Base-by-base conservation (phyloP, 1,140 invertebrate genomes). In the Vanessa tameamea region DNA sequence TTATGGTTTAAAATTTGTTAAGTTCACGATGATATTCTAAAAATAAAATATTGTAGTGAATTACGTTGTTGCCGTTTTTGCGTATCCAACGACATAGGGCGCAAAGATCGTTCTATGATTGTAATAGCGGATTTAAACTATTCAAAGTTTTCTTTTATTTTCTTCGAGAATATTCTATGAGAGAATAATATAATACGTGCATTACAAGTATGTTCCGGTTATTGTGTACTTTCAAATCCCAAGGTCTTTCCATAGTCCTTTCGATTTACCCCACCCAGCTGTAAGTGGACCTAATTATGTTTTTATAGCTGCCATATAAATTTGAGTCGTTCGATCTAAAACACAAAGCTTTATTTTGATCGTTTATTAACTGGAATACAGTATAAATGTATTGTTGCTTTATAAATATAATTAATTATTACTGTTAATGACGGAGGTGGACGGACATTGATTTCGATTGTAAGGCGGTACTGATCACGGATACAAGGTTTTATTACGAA, bases 151-250 rank as follows among this genome's bases (percentile, higher is more conserved):
- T 61, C 15, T 15, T 31, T 61, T 59, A 47, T 37, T 71, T 50
- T 71, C 43, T 50, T 71, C 69, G 61, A 71, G 69, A 71, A 63
- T 64, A 71, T 64, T 71, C 69, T 47, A 64, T 47, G 47, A 50
- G 57, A 31, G 31, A 59, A 67, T 72, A 76, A 68, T 26, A 47
- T 50, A 71, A 64, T 72, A 57, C 69, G 61, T 72, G 63, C 69
- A 61, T 64, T 75, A 75, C 63, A 64, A 78, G 75, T 75, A 76
- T 76, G 86, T 87, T 89, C 87, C 84, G 87, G 82, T 86, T 83
- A 79, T 78, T 77, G 80, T 80, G 78, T 72, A 89, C 87, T 89
- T 89, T 89, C 87, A 83, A 89, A 85, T 78, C 72, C 73, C 87
- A 89, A 89, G 87, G 87, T 86, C 82, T 77, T 83, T 83, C 73